Conservation (phyloP, 2,113 vertebrate genomes). For the Microcebus tavaratra region DNA sequence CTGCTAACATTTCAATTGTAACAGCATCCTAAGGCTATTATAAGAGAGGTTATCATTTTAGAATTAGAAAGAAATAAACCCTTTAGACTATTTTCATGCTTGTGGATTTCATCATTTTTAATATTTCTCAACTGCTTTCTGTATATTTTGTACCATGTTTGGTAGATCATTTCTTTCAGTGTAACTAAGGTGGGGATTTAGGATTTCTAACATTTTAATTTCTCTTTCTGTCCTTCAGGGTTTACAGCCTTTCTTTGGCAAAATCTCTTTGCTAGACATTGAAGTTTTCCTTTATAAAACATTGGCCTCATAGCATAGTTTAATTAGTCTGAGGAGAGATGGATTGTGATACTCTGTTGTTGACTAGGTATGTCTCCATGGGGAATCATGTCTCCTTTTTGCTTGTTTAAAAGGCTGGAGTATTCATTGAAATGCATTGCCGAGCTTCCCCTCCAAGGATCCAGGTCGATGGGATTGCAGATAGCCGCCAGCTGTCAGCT, state of each 20-base stretch:
- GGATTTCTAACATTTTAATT: background rate
- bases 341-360: background rate
- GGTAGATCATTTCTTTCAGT: background rate
- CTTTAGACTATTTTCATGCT: conserved; percentile 21
- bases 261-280: background rate
- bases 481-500: background rate
- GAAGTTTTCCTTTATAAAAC: background rate
- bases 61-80: conserved; percentile 54
- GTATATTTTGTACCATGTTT: background rate
- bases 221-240: background rate
- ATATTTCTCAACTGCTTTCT: conserved; percentile 17
- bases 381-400: background rate
- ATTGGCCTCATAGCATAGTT: background rate
- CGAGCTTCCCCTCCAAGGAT: background rate
- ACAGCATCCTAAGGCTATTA: conserved; percentile 59
- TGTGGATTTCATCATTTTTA: conserved; percentile 44
- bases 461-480: background rate
- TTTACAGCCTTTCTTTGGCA: background rate
- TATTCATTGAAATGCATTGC: background rate
- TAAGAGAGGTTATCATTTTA: conserved; percentile 45
- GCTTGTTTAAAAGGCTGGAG: background rate
- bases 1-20: conserved; percentile 65
- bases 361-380: background rate
- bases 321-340: background rate
- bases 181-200: background rate